These are phyloP conservation scores for Gasterosteus aculeatus DNA, from an alignment of 2,113 vertebrate species.

Conservation along the genomic window DNA sequence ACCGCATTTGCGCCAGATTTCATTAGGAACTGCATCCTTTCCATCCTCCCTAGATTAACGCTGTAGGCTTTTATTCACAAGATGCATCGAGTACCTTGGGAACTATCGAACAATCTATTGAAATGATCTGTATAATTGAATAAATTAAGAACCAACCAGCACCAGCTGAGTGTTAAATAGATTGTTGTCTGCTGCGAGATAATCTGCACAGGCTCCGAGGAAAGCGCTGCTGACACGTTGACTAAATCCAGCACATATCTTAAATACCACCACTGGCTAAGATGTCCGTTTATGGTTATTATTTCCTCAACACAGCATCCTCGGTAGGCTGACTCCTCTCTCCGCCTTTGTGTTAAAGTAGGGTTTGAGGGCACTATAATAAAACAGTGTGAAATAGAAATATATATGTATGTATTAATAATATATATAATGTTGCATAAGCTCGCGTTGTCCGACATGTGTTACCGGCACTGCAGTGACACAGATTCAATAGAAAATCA, in stretches of 20 bases:
- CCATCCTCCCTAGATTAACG: constrained; percentile 12
- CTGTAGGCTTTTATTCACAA: constrained; percentile 13
- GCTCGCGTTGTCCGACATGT: background rate
- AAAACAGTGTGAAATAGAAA: constrained; percentile 13
- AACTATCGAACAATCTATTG: constrained; percentile 55
- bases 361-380: background rate
- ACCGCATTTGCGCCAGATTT: constrained; percentile 64
- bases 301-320: constrained; percentile 26
- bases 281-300: constrained; percentile 33
- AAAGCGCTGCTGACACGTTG: constrained; percentile 4
- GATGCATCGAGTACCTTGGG: constrained; percentile 19
- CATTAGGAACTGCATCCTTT: constrained; percentile 59
- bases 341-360: background rate
- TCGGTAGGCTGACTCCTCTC: background rate
- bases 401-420: background rate
- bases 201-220: constrained; percentile 11
- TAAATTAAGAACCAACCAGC: constrained; percentile 36
- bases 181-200: constrained; percentile 25
- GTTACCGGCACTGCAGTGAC: background rate
- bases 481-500: background rate
- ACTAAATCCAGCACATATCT: constrained; percentile 27
- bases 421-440: background rate
- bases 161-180: background rate
- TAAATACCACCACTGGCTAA: constrained; percentile 23
- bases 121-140: constrained; percentile 25